Conservation (phyloP, 2,113 vertebrate genomes). For the Hyla sarda region DNA sequence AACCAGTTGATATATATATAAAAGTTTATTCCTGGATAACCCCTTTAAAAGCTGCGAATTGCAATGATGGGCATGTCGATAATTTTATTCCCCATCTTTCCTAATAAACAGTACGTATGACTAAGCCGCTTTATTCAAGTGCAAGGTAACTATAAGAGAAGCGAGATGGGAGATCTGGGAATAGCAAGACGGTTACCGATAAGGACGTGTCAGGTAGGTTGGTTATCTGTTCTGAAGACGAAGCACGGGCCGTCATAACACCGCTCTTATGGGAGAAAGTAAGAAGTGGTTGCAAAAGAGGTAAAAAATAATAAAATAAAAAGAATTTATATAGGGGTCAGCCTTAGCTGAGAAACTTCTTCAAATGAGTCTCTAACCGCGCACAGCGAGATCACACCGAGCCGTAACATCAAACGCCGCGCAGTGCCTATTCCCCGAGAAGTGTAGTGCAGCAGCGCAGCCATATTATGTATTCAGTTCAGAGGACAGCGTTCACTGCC, state of each 20-base stretch:
- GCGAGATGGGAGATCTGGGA: neutral
- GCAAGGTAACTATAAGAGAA: neutral
- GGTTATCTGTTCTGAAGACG: neutral
- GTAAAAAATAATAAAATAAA: neutral
- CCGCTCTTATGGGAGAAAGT: slow-evolving; percentile 3
- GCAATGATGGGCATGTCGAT: no score
- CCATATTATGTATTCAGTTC: neutral
- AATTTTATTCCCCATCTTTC: no score
- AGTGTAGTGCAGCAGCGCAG: neutral
- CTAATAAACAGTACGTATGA: no score
- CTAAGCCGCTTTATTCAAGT: no score
- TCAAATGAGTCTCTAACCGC: neutral
- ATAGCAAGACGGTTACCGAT: neutral
- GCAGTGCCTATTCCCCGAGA: neutral
- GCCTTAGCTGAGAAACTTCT: neutral
- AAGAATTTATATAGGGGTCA: neutral
- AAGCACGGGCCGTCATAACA: neutral
- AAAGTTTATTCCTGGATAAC: no score
- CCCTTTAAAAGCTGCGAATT: no score
- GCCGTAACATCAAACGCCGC: neutral
- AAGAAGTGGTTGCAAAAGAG: slow-evolving; percentile 11
- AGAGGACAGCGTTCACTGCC: no score
- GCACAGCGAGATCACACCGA: neutral
- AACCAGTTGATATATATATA: no score
- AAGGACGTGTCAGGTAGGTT: slow-evolving; percentile 4